Conservation (phyloP, 1,140 invertebrate genomes). For the Drosophila kikkawai region DNA sequence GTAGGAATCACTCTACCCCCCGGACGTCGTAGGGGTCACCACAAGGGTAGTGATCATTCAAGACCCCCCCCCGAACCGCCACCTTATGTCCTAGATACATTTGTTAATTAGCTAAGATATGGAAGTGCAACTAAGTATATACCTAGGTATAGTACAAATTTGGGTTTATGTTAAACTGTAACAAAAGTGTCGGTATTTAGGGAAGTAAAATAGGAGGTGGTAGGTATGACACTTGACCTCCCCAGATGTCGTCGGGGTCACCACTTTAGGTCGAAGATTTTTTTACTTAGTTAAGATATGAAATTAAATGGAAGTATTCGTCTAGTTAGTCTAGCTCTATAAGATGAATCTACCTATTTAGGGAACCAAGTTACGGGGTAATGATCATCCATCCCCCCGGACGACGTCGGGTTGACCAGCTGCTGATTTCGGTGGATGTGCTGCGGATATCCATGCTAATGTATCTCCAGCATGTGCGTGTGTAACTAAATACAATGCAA, state of each 20-base stretch:
- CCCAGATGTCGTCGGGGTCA: neutral
- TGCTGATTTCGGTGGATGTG: constrained; percentile 4
- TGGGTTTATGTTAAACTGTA: neutral
- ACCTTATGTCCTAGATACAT: no score
- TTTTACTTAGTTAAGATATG: neutral
- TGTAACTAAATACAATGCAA: constrained; percentile 83
- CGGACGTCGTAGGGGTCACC: no score
- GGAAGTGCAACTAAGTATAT: no score
- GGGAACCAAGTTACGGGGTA: neutral
- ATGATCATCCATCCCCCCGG: neutral
- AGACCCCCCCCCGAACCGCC: no score
- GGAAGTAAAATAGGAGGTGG: no score
- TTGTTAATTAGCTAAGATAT: no score
- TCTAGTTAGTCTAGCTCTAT: neutral
- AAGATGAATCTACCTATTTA: neutral
- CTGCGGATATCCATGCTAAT: constrained; percentile 42
- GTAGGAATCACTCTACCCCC: no score
- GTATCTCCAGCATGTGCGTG: constrained; percentile 62
- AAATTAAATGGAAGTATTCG: neutral
- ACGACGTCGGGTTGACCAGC: neutral
- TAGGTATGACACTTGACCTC: neutral
- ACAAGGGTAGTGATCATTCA: no score
- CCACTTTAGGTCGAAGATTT: neutral
- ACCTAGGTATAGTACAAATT: neutral
- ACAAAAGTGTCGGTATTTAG: no score